Evolutionary conservation across 1,140 invertebrate genomes (phyloP).

Genomic region (Euura lappo): DNA sequence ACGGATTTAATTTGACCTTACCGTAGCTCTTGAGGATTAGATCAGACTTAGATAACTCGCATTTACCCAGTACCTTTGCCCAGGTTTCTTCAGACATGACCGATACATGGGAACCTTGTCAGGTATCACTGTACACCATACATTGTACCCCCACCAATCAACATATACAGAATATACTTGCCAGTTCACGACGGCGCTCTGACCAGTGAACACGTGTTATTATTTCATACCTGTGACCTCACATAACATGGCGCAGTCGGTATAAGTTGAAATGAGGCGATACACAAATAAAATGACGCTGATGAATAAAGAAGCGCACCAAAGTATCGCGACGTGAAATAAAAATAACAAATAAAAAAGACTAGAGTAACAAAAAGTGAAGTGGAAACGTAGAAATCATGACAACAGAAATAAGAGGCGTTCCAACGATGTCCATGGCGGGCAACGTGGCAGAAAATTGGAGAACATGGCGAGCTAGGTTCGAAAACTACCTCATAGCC

Average conservation of each 20-base stretch:
- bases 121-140: no score
- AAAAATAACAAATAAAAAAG: neutral
- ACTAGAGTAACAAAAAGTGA: neutral
- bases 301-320: neutral
- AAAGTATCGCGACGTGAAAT: neutral
- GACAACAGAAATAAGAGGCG: constrained; percentile 13
- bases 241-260: constrained; percentile 21
- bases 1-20: neutral
- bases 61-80: neutral
- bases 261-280: neutral
- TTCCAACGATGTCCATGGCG: constrained; percentile 14
- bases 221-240: no score
- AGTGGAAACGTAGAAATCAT: constrained; percentile 2
- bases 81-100: neutral
- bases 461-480: constrained; percentile 22
- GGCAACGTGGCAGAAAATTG: constrained; percentile 20
- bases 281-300: neutral
- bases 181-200: no score
- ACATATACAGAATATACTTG: no score
- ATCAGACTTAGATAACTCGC: neutral
- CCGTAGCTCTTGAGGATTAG: neutral
- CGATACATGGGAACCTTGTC: neutral
- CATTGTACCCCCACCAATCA: no score
- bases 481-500: constrained; percentile 18
- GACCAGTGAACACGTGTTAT: no score